phyloP scores from a whole-genome alignment of 2,888 invertebrate species.

The Torymus tubicola region DNA sequence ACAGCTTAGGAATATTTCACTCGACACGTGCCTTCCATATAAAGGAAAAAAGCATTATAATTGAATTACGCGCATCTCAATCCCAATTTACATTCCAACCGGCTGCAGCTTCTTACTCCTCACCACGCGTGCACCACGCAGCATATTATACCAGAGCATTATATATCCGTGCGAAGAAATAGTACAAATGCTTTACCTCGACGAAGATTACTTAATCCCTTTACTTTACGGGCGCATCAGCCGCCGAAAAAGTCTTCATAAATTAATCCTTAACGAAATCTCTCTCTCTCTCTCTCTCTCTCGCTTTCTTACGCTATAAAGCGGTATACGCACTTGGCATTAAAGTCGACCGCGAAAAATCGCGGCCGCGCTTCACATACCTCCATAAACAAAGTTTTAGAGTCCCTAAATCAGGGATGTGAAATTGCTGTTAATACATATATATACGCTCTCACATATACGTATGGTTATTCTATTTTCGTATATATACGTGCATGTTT shows the following conservation, averaged over 20 bases:
- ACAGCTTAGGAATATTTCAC: no score
- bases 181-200: constrained; percentile 7
- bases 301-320: neutral
- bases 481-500: no score
- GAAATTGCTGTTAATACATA: constrained; percentile 37
- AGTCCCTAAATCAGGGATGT: constrained; percentile 43
- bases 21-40: no score
- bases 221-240: neutral
- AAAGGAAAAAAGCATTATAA: no score
- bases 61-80: constrained; percentile 9
- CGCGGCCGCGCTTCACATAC: constrained; percentile 27
- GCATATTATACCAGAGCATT: neutral
- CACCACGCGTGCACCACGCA: no score
- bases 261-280: constrained; percentile 46
- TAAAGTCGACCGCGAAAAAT: constrained; percentile 35
- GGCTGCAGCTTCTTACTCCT: neutral
- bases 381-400: constrained; percentile 55
- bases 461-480: constrained; percentile 23
- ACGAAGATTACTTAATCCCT: constrained; percentile 26
- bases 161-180: constrained; percentile 5
- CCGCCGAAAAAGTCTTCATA: neutral
- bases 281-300: constrained; percentile 18
- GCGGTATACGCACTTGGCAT: neutral
- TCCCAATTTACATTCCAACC: neutral
- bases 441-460: neutral